Evolutionary conservation across 1,140 invertebrate species (phyloP).

Genomic region (Bombus sibiricus): DNA sequence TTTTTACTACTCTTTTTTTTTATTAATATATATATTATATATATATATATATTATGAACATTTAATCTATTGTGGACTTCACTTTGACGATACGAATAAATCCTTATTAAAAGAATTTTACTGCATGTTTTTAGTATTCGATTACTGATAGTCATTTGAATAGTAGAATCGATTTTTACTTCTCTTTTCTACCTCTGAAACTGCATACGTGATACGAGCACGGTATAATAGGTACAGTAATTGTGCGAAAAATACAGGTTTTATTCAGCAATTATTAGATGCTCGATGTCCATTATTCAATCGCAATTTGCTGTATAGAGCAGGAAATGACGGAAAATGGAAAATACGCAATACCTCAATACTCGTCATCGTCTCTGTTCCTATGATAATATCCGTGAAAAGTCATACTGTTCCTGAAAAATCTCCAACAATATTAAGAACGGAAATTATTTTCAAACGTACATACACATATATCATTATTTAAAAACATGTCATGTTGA

Average conservation of each 20-base stretch:
- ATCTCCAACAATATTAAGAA: not conserved
- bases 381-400: not conserved
- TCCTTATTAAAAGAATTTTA: no score
- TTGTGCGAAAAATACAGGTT: constrained; percentile 8
- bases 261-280: constrained; percentile 21
- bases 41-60: not conserved
- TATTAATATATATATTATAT: no score
- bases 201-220: not conserved
- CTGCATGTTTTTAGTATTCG: no score
- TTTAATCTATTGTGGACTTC: not conserved
- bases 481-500: not conserved
- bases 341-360: constrained; percentile 23
- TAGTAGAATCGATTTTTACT: not conserved
- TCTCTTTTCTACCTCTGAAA: not conserved
- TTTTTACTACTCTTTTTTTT: not conserved
- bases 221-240: not conserved
- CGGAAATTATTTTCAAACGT: not conserved
- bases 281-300: constrained; percentile 28
- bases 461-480: no score
- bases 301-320: not conserved
- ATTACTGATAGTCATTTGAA: not conserved
- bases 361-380: not conserved
- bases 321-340: constrained; percentile 41
- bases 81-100: not conserved
- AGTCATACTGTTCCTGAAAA: not conserved